phyloP scores from a whole-genome alignment of 2,888 invertebrate species.

The Pecten maximus region DNA sequence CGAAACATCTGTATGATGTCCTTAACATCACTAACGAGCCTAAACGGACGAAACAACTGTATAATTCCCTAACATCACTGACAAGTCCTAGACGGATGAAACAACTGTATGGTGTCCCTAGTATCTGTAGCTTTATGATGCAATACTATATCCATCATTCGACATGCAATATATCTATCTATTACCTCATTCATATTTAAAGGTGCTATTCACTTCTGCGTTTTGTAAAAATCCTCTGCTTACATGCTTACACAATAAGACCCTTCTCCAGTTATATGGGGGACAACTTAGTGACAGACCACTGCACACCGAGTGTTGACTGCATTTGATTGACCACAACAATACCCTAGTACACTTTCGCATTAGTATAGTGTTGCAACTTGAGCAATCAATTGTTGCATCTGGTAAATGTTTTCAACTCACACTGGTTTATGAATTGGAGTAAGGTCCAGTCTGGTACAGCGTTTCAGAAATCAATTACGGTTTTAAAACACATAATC shows the following conservation, averaged over 20 bases:
- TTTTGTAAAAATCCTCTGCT: too few relatives aligned
- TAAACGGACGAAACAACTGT: too few relatives aligned
- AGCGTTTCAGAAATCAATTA: constrained; percentile 31
- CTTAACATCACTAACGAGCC: too few relatives aligned
- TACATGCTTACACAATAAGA: neutral
- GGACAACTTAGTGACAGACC: neutral
- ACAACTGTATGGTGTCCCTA: too few relatives aligned
- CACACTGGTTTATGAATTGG: constrained; percentile 25
- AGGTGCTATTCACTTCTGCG: too few relatives aligned
- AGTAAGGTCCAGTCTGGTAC: constrained; percentile 33
- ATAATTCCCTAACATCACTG: too few relatives aligned
- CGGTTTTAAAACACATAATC: constrained; percentile 27
- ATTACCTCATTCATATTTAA: too few relatives aligned
- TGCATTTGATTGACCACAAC: neutral
- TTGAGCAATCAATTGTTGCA: constrained; percentile 7
- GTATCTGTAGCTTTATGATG: too few relatives aligned
- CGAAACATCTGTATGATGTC: too few relatives aligned
- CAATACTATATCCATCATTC: too few relatives aligned
- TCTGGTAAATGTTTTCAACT: constrained; percentile 25
- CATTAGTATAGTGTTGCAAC: constrained; percentile 29
- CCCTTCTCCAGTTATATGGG: neutral
- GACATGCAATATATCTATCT: too few relatives aligned
- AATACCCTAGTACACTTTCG: neutral
- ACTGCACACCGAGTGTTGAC: constrained; percentile 4
- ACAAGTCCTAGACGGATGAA: too few relatives aligned